Conservation (phyloP, 2,797 vertebrate species). For the Sciurus carolinensis region DNA sequence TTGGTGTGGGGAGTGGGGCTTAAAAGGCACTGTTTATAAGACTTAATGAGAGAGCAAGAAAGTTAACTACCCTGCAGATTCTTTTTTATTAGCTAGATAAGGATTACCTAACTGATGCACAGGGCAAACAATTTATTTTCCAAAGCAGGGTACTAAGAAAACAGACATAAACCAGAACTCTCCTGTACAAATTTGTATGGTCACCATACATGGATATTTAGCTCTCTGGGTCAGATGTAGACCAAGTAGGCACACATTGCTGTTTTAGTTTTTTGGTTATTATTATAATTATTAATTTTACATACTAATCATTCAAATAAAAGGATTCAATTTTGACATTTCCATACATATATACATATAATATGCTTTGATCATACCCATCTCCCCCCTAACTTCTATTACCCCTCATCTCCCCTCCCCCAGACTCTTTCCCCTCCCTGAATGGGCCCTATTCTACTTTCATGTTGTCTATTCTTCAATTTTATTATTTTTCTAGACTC, state of each 20-base stretch:
- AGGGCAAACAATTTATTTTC: slow-evolving; percentile 1
- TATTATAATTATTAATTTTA: no score
- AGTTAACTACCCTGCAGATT: background rate
- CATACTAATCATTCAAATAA: no score
- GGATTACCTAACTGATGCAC: slow-evolving; percentile 3
- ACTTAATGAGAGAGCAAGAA: background rate
- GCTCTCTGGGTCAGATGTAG: background rate
- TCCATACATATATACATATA: no score
- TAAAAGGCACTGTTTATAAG: background rate
- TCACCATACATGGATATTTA: background rate
- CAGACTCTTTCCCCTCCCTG: no score
- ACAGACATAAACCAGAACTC: background rate
- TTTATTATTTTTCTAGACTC: no score
- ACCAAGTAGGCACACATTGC: background rate
- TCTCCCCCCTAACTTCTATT: no score
- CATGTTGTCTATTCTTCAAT: no score
- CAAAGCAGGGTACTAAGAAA: slow-evolving; percentile 11
- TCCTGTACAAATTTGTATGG: background rate
- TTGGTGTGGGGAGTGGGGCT: background rate
- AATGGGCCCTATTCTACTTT: no score
- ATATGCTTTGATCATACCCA: no score
- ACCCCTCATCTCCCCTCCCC: no score
- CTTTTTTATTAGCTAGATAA: background rate
- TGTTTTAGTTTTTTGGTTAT: background rate
- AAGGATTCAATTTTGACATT: no score